Percentiles rank a stretch among this genome's conserved stretches.
Conservation (phyloP, 2,888 invertebrate genomes). For the Xestia xanthographa region DNA sequence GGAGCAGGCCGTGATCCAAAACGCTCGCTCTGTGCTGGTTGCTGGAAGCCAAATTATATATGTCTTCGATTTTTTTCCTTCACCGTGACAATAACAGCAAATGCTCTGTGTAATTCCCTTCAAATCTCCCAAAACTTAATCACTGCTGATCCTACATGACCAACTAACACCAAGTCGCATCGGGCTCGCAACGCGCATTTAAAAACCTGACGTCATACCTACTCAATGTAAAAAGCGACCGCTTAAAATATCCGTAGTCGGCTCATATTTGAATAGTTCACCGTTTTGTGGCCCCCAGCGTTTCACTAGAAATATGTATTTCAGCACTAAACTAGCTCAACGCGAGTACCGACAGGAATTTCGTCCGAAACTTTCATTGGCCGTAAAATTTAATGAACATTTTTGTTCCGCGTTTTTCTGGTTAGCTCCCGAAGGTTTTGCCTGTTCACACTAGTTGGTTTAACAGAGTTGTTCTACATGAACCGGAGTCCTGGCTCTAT, state of each 20-base stretch:
- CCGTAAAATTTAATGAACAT: slow-evolving; percentile 75
- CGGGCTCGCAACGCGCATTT: slow-evolving; percentile 40
- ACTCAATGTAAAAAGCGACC: slow-evolving; percentile 75
- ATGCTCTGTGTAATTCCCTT: not conserved
- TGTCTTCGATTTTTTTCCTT: slow-evolving; percentile 1
- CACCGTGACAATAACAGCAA: not conserved
- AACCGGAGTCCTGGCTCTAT: not conserved
- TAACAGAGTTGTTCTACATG: slow-evolving; percentile 9
- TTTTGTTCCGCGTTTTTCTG: slow-evolving; percentile 61
- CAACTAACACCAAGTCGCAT: slow-evolving; percentile 18
- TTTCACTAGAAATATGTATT: slow-evolving; percentile 80
- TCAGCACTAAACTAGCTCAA: slow-evolving; percentile 67
- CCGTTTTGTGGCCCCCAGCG: slow-evolving; percentile 71
- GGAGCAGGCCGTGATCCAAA: not conserved
- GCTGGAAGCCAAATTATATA: not conserved
- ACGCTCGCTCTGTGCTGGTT: not conserved
- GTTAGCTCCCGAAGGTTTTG: slow-evolving; percentile 32
- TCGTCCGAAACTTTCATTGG: slow-evolving; percentile 71
- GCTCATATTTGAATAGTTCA: slow-evolving; percentile 80
- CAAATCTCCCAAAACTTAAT: not conserved
- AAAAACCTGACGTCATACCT: slow-evolving; percentile 53
- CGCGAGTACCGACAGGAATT: slow-evolving; percentile 67
- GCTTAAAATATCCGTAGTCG: slow-evolving; percentile 72
- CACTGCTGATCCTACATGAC: not conserved
- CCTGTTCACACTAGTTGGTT: slow-evolving; percentile 27